phyloP scores from a whole-genome alignment of 1,140 invertebrate species.

The Micrasema minimum region DNA sequence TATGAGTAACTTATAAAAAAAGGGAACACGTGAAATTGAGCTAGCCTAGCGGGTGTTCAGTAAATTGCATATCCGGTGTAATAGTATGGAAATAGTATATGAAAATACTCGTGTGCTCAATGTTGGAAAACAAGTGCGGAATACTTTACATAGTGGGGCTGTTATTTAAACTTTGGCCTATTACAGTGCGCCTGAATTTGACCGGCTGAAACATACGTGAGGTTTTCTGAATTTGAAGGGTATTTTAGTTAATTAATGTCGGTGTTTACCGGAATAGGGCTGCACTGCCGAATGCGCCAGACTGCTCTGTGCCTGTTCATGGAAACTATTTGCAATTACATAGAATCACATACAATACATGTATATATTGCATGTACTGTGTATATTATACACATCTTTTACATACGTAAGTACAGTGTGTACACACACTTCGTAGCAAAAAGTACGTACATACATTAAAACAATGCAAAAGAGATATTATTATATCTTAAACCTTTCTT shows the following conservation, averaged over 20 bases:
- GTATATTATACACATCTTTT: too few species aligned
- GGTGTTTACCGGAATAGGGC: constrained; percentile 42
- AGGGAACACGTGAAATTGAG: too few species aligned
- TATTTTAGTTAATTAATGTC: constrained; percentile 52
- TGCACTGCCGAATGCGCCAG: neutral
- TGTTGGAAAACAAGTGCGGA: constrained; percentile 1
- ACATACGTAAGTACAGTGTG: too few species aligned
- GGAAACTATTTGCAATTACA: constrained; percentile 42
- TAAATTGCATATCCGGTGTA: neutral
- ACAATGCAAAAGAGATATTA: too few species aligned
- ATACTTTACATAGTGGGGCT: neutral
- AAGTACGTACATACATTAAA: too few species aligned
- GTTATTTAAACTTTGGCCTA: constrained; percentile 22
- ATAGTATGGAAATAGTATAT: neutral
- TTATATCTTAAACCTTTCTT: too few species aligned
- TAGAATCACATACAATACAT: too few species aligned
- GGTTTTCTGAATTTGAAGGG: constrained; percentile 45
- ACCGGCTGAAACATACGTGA: constrained; percentile 33
- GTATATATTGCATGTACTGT: too few species aligned
- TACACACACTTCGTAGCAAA: neutral
- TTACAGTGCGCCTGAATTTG: constrained; percentile 14
- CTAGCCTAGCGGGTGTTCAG: neutral
- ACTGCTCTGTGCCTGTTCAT: constrained; percentile 21
- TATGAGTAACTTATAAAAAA: too few species aligned
- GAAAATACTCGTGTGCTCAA: neutral